phyloP scores from a whole-genome alignment of 2,113 vertebrate genomes.

The Paradoxurus hermaphroditus region DNA sequence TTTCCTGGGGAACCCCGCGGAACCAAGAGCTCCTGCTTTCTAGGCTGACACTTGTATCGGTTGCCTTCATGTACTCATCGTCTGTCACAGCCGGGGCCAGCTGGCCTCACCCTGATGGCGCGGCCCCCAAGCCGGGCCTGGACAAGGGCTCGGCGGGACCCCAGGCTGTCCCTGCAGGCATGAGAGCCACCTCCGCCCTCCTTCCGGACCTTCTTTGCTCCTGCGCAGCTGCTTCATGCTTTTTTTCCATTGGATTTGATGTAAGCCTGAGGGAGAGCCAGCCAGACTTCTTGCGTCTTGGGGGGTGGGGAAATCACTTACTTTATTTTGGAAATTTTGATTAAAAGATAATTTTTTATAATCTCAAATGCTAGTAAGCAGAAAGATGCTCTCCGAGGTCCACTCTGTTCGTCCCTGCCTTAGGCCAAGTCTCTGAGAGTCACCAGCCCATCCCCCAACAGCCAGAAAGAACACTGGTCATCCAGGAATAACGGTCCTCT shows the following conservation, averaged over 20 bases:
- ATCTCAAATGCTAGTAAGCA: slow-evolving; percentile 50
- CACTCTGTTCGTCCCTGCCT: slow-evolving; percentile 43
- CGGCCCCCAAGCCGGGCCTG: background rate
- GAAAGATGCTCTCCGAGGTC: slow-evolving; percentile 32
- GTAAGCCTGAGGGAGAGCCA: slow-evolving; percentile 40
- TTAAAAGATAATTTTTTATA: slow-evolving; percentile 73
- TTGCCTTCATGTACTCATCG: slow-evolving; percentile 53
- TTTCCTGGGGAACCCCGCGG: slow-evolving; percentile 56
- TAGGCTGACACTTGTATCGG: slow-evolving; percentile 39
- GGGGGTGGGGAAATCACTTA: slow-evolving; percentile 59
- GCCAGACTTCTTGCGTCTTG: slow-evolving; percentile 11
- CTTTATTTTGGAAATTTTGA: slow-evolving; percentile 77
- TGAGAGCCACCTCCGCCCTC: background rate
- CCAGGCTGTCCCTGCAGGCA: background rate
- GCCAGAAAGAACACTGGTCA: background rate
- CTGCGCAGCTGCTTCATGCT: slow-evolving; percentile 7
- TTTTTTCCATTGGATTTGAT: slow-evolving; percentile 39
- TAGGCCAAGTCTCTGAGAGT: background rate
- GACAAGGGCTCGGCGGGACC: background rate
- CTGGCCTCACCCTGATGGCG: background rate
- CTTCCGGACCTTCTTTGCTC: background rate
- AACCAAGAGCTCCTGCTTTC: slow-evolving; percentile 56
- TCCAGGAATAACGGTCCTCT: background rate
- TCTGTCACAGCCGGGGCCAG: background rate
- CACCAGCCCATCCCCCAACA: background rate